Evolutionary conservation across 2,797 vertebrate species (phyloP).

Genomic region (Urosaurus nigricauda): DNA sequence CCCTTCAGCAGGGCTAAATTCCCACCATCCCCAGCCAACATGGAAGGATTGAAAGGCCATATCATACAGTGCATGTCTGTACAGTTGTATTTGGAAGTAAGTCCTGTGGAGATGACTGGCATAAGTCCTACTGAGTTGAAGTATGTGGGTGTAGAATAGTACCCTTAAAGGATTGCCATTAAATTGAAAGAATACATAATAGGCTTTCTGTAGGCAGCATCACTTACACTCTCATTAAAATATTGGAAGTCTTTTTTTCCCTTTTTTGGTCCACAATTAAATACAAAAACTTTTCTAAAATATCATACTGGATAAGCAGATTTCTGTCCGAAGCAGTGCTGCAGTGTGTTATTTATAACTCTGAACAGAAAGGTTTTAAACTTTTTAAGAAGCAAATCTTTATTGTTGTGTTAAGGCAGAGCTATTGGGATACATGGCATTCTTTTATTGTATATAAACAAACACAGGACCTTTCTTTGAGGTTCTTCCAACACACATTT

Average conservation of each 20-base stretch:
- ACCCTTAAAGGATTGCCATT: neutral
- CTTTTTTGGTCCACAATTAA: neutral
- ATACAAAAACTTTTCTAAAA: neutral
- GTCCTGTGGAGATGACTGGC: neutral
- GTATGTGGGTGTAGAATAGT: too few relatives aligned
- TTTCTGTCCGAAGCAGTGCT: neutral
- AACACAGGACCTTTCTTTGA: neutral
- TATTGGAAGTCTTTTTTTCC: neutral
- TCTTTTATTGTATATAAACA: neutral
- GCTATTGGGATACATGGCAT: neutral
- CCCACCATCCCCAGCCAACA: too few relatives aligned
- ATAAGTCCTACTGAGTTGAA: neutral
- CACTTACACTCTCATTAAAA: neutral
- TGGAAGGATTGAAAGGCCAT: neutral
- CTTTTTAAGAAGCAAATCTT: neutral
- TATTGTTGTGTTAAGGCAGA: neutral
- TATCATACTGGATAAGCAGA: neutral
- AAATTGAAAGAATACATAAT: neutral
- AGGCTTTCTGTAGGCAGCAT: neutral
- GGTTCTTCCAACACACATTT: constrained; percentile 38
- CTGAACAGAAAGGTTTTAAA: neutral
- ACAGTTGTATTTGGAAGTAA: neutral
- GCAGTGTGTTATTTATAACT: neutral
- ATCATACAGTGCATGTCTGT: neutral
- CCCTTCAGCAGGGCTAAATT: neutral